These are phyloP conservation scores for Uropetala carovei DNA, from an alignment of 2,888 invertebrate species.

Conservation along the genomic window DNA sequence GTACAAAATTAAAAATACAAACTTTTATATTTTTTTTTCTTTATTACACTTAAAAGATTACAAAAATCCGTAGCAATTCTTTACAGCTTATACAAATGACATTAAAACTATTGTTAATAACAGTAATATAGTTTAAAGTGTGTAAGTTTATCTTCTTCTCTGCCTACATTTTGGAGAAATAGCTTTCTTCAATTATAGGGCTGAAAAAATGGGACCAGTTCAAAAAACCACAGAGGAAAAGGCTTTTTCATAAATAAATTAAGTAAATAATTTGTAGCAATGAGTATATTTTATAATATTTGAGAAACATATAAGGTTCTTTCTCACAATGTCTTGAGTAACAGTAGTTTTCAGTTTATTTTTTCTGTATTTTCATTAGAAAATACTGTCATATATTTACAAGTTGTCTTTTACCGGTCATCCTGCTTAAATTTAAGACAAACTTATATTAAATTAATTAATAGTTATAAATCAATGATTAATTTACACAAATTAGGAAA, in stretches of 20 bases:
- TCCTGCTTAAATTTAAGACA: no score
- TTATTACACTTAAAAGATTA: background rate
- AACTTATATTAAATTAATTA: no score
- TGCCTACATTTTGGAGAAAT: background rate
- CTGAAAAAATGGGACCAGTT: background rate
- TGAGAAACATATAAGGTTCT: background rate
- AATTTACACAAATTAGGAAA: no score
- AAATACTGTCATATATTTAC: no score
- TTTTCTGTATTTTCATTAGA: no score
- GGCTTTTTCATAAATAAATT: no score
- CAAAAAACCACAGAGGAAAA: background rate
- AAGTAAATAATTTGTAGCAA: background rate
- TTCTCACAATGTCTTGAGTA: no score
- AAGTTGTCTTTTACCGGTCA: no score
- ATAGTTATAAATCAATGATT: no score
- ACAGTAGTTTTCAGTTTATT: no score
- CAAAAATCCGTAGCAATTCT: background rate
- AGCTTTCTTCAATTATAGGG: background rate
- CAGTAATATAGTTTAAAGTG: background rate
- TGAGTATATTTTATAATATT: background rate
- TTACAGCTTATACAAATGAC: no score
- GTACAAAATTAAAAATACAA: constrained; percentile 28
- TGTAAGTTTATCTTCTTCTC: background rate
- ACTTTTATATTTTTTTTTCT: background rate
- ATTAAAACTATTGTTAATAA: no score